Evolutionary conservation across 2,888 invertebrate genomes (phyloP).

Genomic region (Netelia virgata): DNA sequence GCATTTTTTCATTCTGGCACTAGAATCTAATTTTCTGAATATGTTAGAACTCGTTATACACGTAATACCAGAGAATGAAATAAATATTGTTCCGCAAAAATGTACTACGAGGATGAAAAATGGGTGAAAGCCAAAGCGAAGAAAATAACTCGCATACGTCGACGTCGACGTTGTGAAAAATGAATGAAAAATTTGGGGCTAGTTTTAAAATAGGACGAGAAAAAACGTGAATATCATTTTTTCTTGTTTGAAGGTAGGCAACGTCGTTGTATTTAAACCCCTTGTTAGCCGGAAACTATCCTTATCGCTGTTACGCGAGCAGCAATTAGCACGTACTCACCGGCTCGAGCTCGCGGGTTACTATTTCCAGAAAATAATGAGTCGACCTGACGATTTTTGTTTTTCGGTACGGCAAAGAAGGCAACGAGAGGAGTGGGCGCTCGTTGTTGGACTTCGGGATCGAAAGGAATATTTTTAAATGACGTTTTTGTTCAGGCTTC

Average conservation of each 20-base stretch:
- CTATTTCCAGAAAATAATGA: constrained; percentile 67
- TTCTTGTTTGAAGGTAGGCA: background rate
- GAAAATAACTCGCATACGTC: background rate
- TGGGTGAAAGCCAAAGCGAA: background rate
- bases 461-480: constrained; percentile 21
- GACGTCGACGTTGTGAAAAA: background rate
- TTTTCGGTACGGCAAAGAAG: constrained; percentile 18
- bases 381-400: constrained; percentile 45
- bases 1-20: background rate
- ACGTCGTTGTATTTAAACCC: background rate
- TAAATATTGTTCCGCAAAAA: no score
- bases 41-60: no score
- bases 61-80: no score
- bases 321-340: constrained; percentile 29
- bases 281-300: background rate
- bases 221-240: background rate
- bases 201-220: background rate
- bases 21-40: no score
- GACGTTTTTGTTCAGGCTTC: constrained; percentile 13
- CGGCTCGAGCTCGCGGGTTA: constrained; percentile 61
- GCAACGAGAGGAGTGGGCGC: constrained; percentile 48
- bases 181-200: background rate
- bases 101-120: no score
- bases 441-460: constrained; percentile 50
- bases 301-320: constrained; percentile 4